Percentiles rank a stretch among this genome's conserved stretches.
phyloP scores from a whole-genome alignment of 2,888 invertebrate genomes.

The Trachelus troglodyta region DNA sequence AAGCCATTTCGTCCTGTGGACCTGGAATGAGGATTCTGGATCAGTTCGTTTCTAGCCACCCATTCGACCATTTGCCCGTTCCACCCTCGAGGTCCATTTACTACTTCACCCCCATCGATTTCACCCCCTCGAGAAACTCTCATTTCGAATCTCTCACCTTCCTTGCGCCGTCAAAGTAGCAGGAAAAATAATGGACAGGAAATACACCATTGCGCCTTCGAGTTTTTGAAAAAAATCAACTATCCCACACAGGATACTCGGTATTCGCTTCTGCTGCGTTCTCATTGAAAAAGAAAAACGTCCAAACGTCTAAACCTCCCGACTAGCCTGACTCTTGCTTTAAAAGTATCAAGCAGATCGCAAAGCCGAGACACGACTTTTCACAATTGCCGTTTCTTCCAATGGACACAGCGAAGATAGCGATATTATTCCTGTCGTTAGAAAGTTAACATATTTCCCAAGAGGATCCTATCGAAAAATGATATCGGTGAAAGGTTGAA shows the following conservation, averaged over 20 bases:
- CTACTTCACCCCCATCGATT: conserved; percentile 32
- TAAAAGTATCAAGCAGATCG: no score
- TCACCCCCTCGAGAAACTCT: conserved; percentile 17
- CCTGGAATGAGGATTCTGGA: conserved; percentile 49
- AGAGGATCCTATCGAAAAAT: background rate
- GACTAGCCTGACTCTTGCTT: background rate
- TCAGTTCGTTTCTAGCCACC: conserved; percentile 10
- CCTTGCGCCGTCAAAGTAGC: background rate
- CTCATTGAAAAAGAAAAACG: background rate
- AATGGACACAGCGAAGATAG: background rate
- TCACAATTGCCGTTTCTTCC: background rate
- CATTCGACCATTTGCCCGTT: background rate
- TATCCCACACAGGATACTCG: no score
- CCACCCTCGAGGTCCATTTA: background rate
- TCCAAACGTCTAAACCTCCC: background rate
- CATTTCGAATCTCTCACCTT: background rate
- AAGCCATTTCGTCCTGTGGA: conserved; percentile 62
- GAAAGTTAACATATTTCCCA: background rate
- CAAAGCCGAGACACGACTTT: background rate
- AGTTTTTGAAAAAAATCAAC: no score
- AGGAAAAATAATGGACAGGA: background rate
- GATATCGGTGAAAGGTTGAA: background rate
- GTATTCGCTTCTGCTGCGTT: no score
- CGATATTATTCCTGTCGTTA: background rate
- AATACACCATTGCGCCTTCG: no score